Evolutionary conservation across 2,113 vertebrate genomes (phyloP), one percentile per base, ranked within the genome.

Genomic region (Alosa alosa): DNA sequence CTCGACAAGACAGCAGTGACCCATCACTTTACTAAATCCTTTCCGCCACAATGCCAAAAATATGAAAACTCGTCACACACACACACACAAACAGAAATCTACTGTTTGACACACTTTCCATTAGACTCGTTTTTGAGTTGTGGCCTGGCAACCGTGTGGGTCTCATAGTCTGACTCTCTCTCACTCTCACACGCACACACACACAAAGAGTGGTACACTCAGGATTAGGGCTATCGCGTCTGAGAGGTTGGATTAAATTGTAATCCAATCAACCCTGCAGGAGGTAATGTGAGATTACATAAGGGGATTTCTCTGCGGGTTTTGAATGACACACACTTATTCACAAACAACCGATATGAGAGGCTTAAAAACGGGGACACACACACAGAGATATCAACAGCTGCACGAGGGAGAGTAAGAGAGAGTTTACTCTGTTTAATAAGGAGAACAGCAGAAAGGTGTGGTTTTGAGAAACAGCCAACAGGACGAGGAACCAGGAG

Each of bases 231-330:
- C 36, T 39, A 78, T 78, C 36, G 13, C 11, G 4, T 78, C 4
- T 39, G 10, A 78, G 72, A 39, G 72, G 13, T 18, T 36, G 72
- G 72, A 78, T 78, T 78, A 78, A 78, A 39, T 78, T 78, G 36
- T 78, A 78, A 78, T 78, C 72, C 72, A 78, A 78, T 78, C 64
- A 72, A 72, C 64, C 7, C 7, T 36, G 72, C 72, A 78, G 72
- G 72, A 78, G 72, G 31, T 41, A 78, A 78, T 78, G 31, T 78
- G 72, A 78, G 31, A 78, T 78, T 78, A 78, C 11, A 36, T 78
- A 78, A 78, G 39, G 36, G 31, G 72, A 41, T 17, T 78, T 13
- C 31, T 39, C 4, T 17, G 31, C 4, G 3, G 31, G 64, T 25
- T 25, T 72, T 25, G 25, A 78, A 17, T 78, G 31, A 15, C 11